These are phyloP conservation scores for Micronisus gabar DNA, from an alignment of 2,113 vertebrate genomes.

Conservation along the genomic window DNA sequence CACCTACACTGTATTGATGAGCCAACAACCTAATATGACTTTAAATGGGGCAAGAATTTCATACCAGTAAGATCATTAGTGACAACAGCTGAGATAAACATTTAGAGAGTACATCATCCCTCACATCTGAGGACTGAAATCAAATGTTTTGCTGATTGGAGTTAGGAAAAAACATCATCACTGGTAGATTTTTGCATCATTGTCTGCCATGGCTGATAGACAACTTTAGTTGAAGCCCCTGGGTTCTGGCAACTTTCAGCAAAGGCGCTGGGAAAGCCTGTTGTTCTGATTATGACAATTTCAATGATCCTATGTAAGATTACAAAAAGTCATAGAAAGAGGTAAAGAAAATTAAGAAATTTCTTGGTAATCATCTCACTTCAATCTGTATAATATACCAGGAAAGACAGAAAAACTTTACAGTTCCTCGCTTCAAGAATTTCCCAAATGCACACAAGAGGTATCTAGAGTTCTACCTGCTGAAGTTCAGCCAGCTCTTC, in stretches of 20 bases:
- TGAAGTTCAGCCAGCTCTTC: background rate
- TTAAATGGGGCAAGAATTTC: background rate
- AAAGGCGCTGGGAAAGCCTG: background rate
- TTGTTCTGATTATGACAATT: background rate
- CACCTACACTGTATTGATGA: background rate
- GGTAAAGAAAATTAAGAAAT: background rate
- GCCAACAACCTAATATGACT: background rate
- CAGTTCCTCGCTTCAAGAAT: background rate
- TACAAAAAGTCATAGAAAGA: background rate
- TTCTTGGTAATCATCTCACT: background rate
- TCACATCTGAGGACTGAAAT: background rate
- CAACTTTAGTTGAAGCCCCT: background rate
- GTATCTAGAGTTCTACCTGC: background rate
- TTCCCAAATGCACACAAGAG: background rate
- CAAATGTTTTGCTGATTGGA: background rate
- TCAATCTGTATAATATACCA: background rate
- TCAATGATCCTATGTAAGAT: background rate
- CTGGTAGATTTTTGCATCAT: background rate
- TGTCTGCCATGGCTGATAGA: background rate
- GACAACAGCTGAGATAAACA: background rate
- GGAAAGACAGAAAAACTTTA: background rate
- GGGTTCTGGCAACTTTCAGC: background rate
- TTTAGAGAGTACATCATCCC: background rate
- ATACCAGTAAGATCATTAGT: background rate
- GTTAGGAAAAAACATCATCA: background rate